Evolutionary conservation across 1,140 invertebrate species (phyloP).

Genomic region (Aphaenogaster ashmeadi): DNA sequence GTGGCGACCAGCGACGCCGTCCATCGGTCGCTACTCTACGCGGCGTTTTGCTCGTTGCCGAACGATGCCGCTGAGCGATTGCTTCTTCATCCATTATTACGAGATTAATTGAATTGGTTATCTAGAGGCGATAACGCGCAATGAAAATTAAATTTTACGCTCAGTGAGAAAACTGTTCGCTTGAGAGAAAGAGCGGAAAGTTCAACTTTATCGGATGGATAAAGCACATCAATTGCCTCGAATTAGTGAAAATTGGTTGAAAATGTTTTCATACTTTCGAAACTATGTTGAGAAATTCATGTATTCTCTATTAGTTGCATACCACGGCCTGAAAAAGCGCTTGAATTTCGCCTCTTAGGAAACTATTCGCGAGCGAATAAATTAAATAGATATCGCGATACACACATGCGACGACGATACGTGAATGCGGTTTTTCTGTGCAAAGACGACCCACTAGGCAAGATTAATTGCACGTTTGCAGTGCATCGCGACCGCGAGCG

Average conservation of each 20-base stretch:
- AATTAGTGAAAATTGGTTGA: conserved; percentile 29
- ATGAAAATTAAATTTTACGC: conserved; percentile 44
- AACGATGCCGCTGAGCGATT: conserved; percentile 24
- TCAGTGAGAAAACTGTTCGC: conserved; percentile 16
- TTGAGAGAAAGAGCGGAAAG: neutral
- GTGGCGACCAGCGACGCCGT: too few relatives aligned
- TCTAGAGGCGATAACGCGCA: conserved; percentile 10
- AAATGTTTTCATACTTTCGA: conserved; percentile 14
- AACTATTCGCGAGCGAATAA: conserved; percentile 33
- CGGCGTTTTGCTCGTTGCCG: conserved; percentile 24
- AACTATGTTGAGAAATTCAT: conserved; percentile 31
- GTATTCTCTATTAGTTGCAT: neutral
- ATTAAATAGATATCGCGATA: conserved; percentile 33
- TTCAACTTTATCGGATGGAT: neutral
- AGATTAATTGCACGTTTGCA: conserved; percentile 66
- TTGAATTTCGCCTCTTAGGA: conserved; percentile 25
- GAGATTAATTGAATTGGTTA: conserved; percentile 60
- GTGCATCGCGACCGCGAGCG: conserved; percentile 57
- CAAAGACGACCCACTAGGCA: conserved; percentile 22
- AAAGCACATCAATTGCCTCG: neutral
- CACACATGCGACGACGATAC: conserved; percentile 9
- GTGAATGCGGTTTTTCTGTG: conserved; percentile 37
- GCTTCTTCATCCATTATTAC: conserved; percentile 31
- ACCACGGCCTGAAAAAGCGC: conserved; percentile 1
- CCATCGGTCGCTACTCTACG: neutral